phyloP scores from a whole-genome alignment of 2,888 invertebrate species.

The Hyalella azteca region DNA sequence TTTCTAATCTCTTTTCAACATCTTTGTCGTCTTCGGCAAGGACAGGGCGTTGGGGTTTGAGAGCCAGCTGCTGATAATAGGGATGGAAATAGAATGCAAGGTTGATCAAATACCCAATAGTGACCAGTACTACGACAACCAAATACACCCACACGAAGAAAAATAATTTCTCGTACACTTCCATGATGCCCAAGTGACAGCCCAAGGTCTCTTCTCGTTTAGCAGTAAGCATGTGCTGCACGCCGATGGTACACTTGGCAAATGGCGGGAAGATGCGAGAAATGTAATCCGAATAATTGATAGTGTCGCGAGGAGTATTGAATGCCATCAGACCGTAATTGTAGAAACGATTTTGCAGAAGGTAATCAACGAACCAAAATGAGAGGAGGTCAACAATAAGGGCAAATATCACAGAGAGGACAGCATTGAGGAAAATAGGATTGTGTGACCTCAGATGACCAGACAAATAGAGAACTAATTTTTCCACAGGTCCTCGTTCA shows the following conservation, averaged over 20 bases:
- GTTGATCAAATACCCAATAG: constrained; percentile 45
- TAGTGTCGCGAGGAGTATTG: constrained; percentile 49
- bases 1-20: constrained; percentile 44
- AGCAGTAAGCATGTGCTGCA: constrained; percentile 47
- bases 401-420: constrained; percentile 47
- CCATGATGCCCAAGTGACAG: constrained; percentile 56
- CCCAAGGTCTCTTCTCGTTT: constrained; percentile 49
- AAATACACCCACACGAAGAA: constrained; percentile 55
- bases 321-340: constrained; percentile 53
- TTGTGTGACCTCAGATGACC: constrained; percentile 54
- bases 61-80: constrained; percentile 42
- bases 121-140: constrained; percentile 47
- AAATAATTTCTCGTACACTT: constrained; percentile 56
- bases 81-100: constrained; percentile 46
- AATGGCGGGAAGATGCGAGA: constrained; percentile 56
- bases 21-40: constrained; percentile 44
- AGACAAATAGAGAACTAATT: constrained; percentile 47
- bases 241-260: constrained; percentile 49
- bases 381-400: constrained; percentile 48
- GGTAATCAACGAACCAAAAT: constrained; percentile 53
- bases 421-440: constrained; percentile 50
- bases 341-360: constrained; percentile 54
- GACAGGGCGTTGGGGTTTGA: constrained; percentile 47
- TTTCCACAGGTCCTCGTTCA: constrained; percentile 47
- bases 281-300: constrained; percentile 52